phyloP scores from a whole-genome alignment of 2,797 vertebrate genomes.

The Salmo trutta region DNA sequence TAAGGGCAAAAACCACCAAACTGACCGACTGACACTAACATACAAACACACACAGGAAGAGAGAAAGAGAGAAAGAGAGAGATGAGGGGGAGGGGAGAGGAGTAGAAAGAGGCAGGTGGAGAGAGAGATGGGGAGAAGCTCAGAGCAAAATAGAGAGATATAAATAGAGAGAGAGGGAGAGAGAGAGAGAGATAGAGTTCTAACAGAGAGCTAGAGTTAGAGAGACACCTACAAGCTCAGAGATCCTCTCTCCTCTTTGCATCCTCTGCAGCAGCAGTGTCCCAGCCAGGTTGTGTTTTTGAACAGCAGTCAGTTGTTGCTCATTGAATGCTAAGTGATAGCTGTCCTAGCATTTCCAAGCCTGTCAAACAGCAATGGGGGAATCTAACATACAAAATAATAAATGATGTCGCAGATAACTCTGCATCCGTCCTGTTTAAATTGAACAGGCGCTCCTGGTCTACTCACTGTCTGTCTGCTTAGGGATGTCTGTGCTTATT shows the following conservation, averaged over 20 bases:
- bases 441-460: background rate
- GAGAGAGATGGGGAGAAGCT: too few relatives aligned
- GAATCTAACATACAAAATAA: conserved; percentile 39
- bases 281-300: background rate
- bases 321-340: conserved; percentile 53
- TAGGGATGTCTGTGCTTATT: background rate
- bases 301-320: conserved; percentile 26
- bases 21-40: background rate
- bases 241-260: background rate
- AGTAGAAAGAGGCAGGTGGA: background rate
- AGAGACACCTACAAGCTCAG: background rate
- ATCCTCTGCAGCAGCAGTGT: conserved; percentile 21
- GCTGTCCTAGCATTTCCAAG: conserved; percentile 47
- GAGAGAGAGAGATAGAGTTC: too few relatives aligned
- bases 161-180: too few relatives aligned
- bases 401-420: conserved; percentile 43
- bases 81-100: background rate
- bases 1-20: background rate
- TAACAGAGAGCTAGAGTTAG: too few relatives aligned
- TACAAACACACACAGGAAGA: background rate
- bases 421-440: conserved; percentile 21
- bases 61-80: conserved; percentile 3
- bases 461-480: background rate
- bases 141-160: too few relatives aligned
- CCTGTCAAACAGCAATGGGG: conserved; percentile 43